These are phyloP conservation scores for Nasonia longicornis DNA, from an alignment of 1,140 invertebrate genomes.

Conservation along the genomic window DNA sequence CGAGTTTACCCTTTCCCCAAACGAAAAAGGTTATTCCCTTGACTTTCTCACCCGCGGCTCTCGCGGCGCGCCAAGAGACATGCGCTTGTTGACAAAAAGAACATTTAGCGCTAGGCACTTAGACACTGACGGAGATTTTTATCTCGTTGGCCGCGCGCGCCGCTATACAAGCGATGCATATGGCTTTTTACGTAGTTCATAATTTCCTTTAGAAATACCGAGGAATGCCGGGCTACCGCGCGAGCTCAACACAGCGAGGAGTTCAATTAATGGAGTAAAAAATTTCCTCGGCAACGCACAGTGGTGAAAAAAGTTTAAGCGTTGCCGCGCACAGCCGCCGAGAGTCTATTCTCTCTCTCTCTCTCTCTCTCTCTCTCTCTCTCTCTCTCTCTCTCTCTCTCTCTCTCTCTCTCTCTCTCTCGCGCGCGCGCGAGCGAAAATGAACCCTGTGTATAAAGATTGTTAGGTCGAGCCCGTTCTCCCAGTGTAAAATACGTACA, in stretches of 20 bases:
- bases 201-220: slow-evolving; percentile 45
- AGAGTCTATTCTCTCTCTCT: slow-evolving; percentile 25
- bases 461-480: neutral
- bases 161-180: slow-evolving; percentile 36
- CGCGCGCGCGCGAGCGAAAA: slow-evolving; percentile 3
- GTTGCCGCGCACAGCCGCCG: neutral
- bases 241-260: slow-evolving; percentile 7
- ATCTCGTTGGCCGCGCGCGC: slow-evolving; percentile 28
- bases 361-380: no score
- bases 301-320: slow-evolving; percentile 41
- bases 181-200: slow-evolving; percentile 42
- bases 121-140: slow-evolving; percentile 41
- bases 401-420: no score
- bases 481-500: no score
- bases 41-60: neutral
- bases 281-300: slow-evolving; percentile 10
- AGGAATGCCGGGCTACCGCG: slow-evolving; percentile 30
- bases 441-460: slow-evolving; percentile 29
- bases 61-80: neutral
- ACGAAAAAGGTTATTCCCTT: slow-evolving; percentile 28
- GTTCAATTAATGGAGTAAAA: slow-evolving; percentile 46
- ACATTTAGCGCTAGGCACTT: slow-evolving; percentile 25
- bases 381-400: no score
- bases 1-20: neutral
- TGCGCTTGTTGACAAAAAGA: slow-evolving; percentile 34